Percentiles rank a stretch among this genome's conserved stretches.
Evolutionary conservation across 2,113 vertebrate genomes (phyloP).

Genomic region (Gavia stellata): DNA sequence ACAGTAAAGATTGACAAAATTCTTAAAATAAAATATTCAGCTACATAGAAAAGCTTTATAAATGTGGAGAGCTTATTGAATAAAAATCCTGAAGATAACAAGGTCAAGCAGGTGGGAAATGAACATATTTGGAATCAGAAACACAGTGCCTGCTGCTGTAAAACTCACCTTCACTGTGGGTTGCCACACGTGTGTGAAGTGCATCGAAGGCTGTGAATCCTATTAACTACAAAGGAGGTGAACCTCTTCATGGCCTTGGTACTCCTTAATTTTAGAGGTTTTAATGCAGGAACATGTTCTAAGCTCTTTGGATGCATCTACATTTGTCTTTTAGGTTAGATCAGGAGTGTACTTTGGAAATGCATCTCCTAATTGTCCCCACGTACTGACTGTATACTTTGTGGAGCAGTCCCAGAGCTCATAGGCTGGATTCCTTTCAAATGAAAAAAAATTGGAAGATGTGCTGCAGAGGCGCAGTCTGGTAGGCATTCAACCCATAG

Average conservation of each 20-base stretch:
- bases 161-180: neutral
- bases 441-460: neutral
- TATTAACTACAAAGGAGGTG: neutral
- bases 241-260: neutral
- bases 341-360: neutral
- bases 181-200: neutral
- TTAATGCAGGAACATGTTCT: neutral
- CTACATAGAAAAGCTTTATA: neutral
- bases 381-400: accelerated
- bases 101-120: neutral
- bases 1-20: neutral
- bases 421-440: neutral
- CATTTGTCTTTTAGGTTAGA: neutral
- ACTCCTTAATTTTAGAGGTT: slow-evolving; percentile 4
- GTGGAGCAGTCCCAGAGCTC: neutral
- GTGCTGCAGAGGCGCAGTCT: neutral
- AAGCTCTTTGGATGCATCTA: neutral
- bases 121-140: neutral
- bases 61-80: neutral
- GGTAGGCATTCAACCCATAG: neutral
- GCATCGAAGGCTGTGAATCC: neutral
- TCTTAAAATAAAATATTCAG: neutral
- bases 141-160: neutral
- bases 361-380: neutral
- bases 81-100: neutral